Base-by-base conservation (phyloP, 2,113 vertebrate genomes). In the Abramis brama region DNA sequence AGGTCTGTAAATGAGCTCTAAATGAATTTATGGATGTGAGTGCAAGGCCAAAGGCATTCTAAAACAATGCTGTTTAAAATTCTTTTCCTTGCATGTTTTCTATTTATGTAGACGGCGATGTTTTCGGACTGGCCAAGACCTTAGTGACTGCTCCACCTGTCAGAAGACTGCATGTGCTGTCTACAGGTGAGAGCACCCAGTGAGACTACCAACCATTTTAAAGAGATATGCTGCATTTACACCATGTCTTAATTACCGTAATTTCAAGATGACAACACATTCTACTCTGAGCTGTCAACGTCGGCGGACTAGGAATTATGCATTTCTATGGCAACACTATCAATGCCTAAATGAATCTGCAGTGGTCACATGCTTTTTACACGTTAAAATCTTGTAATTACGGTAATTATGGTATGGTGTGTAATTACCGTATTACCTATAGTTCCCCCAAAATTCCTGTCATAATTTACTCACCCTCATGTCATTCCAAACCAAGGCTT, bases 101-200 rank as follows among this genome's bases (percentile, higher is more conserved):
- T 83, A 27, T 50, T 60, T 36, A 85, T 82, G 50, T 19, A 94
- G 94, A 68, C 80, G 86, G 27, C 81, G 87, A 81, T 88, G 88
- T 91, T 88, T 87, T 87, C 92, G 88, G 83, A 94, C 90, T n/a
- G 94, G 93, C 88, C 93, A 93, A 88, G 93, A 95, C 84, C 90
- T 94, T 36, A 92, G 91, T 83, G 93, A 90, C 85, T 94, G 94
- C 87, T 88, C 91, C 43, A 94, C 92, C 71, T 95, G 94, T 89
- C 94, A 95, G 92, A 94, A 92, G 87, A 95, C 94, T 27, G 94
- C 95, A 80, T 95, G 95, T 60, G 91, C 94, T 73, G 91, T 95
- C 55, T 95, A 95, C 91, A 95, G 94, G 95, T 95, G 89, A 94
- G 91, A 86, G 23, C 30, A 70, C 17, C 66, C 57, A 52, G 50